phyloP scores from a whole-genome alignment of 2,113 vertebrate species.

The Eptesicus fuscus region DNA sequence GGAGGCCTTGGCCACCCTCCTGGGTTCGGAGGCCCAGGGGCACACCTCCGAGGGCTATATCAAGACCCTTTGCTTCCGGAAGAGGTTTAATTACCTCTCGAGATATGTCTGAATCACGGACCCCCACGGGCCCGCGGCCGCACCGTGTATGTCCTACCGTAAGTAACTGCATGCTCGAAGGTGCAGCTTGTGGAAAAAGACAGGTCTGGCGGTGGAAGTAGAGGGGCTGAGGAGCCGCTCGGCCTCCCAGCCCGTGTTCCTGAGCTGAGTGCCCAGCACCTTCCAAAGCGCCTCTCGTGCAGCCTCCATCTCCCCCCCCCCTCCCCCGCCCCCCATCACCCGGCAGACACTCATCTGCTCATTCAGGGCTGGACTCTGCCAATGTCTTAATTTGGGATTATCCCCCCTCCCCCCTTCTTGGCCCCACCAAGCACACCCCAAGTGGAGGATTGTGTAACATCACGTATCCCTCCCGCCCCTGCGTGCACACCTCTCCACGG shows the following conservation, averaged over 20 bases:
- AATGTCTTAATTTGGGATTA: neutral
- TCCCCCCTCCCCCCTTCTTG: neutral
- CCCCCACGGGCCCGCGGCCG: neutral
- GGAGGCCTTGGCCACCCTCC: neutral
- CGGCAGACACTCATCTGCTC: fast-evolving
- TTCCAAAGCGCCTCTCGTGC: neutral
- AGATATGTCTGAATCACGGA: conserved; percentile 44
- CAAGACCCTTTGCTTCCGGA: conserved; percentile 1
- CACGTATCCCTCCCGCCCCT: neutral
- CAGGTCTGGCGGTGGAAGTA: neutral
- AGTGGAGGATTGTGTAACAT: neutral
- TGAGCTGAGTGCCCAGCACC: fast-evolving
- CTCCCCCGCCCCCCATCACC: fast-evolving
- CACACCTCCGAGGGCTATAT: neutral
- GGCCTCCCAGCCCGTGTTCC: neutral
- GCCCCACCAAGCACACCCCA: neutral
- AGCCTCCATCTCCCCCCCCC: neutral
- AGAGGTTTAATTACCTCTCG: conserved; percentile 38
- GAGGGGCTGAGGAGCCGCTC: neutral
- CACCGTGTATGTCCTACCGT: conserved; percentile 29
- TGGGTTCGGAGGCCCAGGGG: neutral
- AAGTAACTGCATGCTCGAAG: conserved; percentile 49
- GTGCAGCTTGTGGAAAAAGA: conserved; percentile 31
- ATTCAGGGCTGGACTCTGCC: neutral
- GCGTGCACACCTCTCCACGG: fast-evolving